These are phyloP conservation scores for Aphelinus certus DNA, from an alignment of 1,140 invertebrate genomes.

Conservation along the genomic window DNA sequence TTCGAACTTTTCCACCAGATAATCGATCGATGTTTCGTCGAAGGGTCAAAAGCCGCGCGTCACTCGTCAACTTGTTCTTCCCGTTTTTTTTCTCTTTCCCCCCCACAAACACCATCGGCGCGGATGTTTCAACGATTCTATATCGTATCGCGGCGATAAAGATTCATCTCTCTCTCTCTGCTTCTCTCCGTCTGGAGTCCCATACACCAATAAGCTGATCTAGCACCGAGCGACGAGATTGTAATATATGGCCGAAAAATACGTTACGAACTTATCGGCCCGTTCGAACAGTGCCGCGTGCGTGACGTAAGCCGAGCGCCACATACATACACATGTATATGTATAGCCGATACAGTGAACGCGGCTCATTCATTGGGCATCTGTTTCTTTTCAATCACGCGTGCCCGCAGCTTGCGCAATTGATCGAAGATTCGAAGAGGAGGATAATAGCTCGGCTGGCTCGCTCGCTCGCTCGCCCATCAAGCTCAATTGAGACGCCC, in stretches of 20 bases:
- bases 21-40: conserved; percentile 1
- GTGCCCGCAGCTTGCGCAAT: neutral
- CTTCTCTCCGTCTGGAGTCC: neutral
- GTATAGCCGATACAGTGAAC: conserved; percentile 42
- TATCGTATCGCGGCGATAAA: conserved; percentile 55
- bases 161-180: conserved; percentile 45
- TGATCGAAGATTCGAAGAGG: neutral
- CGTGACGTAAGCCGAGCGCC: conserved; percentile 33
- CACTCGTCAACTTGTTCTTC: conserved; percentile 35
- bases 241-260: conserved; percentile 4
- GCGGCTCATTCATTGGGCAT: conserved; percentile 16
- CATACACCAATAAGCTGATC: neutral
- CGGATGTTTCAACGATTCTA: conserved; percentile 34
- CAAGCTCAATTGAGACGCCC: too few species aligned
- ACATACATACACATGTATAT: too few species aligned
- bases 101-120: conserved; percentile 46
- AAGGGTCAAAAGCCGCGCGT: conserved; percentile 53
- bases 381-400: conserved; percentile 14
- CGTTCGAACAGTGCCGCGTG: conserved; percentile 37
- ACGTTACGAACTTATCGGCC: conserved; percentile 39
- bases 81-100: conserved; percentile 25
- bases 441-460: too few species aligned
- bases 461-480: too few species aligned
- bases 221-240: conserved; percentile 9
- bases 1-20: neutral